Percentiles rank a stretch among this genome's conserved stretches.
These are phyloP conservation scores for Hydroisotoma schaefferi DNA, from an alignment of 2,888 invertebrate species.

Conservation along the genomic window DNA sequence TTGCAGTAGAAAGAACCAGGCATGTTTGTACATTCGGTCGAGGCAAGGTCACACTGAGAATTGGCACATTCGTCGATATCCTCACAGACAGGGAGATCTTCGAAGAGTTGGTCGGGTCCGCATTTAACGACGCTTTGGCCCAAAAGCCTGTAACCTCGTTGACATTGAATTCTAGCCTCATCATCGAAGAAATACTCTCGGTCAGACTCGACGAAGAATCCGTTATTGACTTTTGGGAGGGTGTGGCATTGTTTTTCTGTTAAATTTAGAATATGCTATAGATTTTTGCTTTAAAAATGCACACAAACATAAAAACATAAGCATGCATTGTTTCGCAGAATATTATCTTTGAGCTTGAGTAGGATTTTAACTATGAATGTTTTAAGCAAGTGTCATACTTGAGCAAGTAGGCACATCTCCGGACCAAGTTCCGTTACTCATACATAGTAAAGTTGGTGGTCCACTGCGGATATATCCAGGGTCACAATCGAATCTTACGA, in stretches of 20 bases:
- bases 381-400: conserved; percentile 53
- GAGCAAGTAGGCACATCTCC: conserved; percentile 83
- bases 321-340: background rate
- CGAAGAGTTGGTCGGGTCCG: conserved; percentile 77
- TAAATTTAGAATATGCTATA: background rate
- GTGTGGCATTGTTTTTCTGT: conserved; percentile 65
- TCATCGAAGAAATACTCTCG: conserved; percentile 79
- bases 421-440: conserved; percentile 95
- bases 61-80: conserved; percentile 81
- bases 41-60: conserved; percentile 83
- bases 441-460: conserved; percentile 84
- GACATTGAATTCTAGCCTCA: conserved; percentile 87
- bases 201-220: conserved; percentile 75
- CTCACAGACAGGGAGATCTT: conserved; percentile 80
- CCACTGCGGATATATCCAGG: conserved; percentile 84
- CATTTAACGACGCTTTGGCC: conserved; percentile 80
- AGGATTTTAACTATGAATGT: background rate
- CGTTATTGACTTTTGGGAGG: conserved; percentile 78
- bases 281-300: background rate
- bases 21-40: conserved; percentile 85
- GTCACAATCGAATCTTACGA: conserved; percentile 86
- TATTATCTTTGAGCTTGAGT: background rate
- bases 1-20: conserved; percentile 81
- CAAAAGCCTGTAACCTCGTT: conserved; percentile 76
- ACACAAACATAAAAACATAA: background rate